Evolutionary conservation across 2,888 invertebrate species (phyloP), one percentile per base, ranked within the genome.

Genomic region (Leucophora obtusa): DNA sequence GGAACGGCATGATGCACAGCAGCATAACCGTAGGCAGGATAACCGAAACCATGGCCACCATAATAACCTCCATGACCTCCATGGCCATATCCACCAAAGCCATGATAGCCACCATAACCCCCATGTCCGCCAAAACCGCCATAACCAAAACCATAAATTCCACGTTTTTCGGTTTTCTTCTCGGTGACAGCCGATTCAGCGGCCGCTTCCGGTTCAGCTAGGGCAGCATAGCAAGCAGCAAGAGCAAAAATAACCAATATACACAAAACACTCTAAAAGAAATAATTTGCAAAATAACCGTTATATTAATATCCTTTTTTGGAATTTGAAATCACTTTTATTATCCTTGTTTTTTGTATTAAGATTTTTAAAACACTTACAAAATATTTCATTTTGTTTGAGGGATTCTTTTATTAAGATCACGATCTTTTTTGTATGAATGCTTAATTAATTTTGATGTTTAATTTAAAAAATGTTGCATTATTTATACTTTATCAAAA

Each of bases 131-230:
- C n/a, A n/a, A n/a, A n/a, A n/a, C n/a, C n/a, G n/a, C 35, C 24
- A 11, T 83, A 83, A 6, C 84, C 83, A n/a, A 84, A 84, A 38
- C 84, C 84, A 70, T 78, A 84, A 56, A 83, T 83, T 14, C 84
- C 84, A 65, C 84, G 83, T 62, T 84, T 84, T 21, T 84, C 83
- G n/a, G 82, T 83, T 70, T 80, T 83, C 66, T 84, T 84, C 14
- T 82, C 81, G 15, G 74, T 75, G 38, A 81, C 10, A n/a, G 82
- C 77, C 8, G 83, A 80, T 53, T 69, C 73, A 28, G 73, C 28
- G 0, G 7, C 76, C 6, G 82, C 77, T 56, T 82, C 78, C 11
- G 81, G 60, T 50, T 81, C 83, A 7, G 72, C 56, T 18, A 60
- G 54, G 17, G 81, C 79, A 33, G 82, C 83, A 68, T 72, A 81